phyloP scores from a whole-genome alignment of 2,113 vertebrate species.

The Scomber japonicus region DNA sequence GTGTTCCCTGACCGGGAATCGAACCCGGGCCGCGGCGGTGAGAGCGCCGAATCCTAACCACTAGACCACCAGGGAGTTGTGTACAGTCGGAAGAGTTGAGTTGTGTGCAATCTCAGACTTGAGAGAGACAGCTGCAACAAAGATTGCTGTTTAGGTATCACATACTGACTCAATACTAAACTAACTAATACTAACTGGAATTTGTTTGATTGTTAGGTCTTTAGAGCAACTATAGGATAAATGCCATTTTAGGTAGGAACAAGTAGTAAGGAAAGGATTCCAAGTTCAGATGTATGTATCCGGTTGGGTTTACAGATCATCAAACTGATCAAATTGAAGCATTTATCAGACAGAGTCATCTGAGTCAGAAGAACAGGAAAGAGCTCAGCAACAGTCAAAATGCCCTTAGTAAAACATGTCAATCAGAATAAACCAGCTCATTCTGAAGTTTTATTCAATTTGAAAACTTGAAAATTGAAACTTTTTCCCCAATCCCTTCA shows the following conservation, averaged over 20 bases:
- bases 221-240: too few species aligned
- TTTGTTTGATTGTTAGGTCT: too few species aligned
- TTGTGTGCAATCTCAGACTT: background rate
- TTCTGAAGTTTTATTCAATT: background rate
- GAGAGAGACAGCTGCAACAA: background rate
- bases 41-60: slow-evolving; percentile 81
- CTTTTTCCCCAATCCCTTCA: background rate
- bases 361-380: too few species aligned
- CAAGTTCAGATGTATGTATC: background rate
- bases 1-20: slow-evolving; percentile 76
- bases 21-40: slow-evolving; percentile 77
- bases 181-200: too few species aligned
- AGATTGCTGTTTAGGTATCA: too few species aligned
- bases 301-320: too few species aligned
- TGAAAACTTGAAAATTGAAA: background rate
- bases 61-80: slow-evolving; percentile 79
- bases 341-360: too few species aligned
- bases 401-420: background rate
- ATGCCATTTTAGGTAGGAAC: background rate
- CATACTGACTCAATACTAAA: too few species aligned
- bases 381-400: background rate
- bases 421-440: background rate
- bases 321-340: too few species aligned
- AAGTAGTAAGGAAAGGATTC: background rate
- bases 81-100: rapidly evolving